Evolutionary conservation across 2,113 vertebrate species (phyloP).

Genomic region (Paracanthobrama guichenoti): DNA sequence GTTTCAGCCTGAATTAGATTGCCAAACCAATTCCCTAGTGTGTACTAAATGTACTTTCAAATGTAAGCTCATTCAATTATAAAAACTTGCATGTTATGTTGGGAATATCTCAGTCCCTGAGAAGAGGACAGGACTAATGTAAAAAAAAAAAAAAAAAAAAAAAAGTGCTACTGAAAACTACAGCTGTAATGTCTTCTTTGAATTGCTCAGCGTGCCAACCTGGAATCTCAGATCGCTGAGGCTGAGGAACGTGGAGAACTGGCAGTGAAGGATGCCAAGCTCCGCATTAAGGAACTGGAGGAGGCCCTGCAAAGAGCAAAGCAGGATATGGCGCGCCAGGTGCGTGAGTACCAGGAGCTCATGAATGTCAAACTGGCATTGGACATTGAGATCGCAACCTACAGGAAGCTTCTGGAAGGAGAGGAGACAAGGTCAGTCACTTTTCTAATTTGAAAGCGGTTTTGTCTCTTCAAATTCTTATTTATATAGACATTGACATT

Average conservation of each 20-base stretch:
- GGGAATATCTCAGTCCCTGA: not conserved
- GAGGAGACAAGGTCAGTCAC: constrained; percentile 83
- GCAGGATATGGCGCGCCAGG: constrained; percentile 85
- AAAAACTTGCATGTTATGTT: not conserved
- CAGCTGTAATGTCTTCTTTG: not conserved
- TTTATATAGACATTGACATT: not conserved
- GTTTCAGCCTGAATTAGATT: not conserved
- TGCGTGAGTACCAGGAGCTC: constrained; percentile 89
- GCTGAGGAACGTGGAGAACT: constrained; percentile 86
- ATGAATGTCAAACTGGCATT: constrained; percentile 88
- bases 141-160: not conserved
- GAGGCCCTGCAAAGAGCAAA: constrained; percentile 84
- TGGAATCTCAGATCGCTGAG: constrained; percentile 85
- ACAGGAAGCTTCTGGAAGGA: constrained; percentile 89
- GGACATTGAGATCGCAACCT: constrained; percentile 92
- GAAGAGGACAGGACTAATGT: not conserved
- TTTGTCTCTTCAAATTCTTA: not conserved
- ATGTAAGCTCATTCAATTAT: not conserved
- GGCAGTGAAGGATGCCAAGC: constrained; percentile 84
- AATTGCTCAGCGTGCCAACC: constrained; percentile 75
- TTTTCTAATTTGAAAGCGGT: not conserved
- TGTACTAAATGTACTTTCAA: not conserved
- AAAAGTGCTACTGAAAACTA: not conserved
- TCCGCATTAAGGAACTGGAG: constrained; percentile 82
- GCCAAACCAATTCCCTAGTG: not conserved